These are phyloP conservation scores for Hirundichthys speculiger DNA, from an alignment of 2,113 vertebrate species.

Conservation along the genomic window DNA sequence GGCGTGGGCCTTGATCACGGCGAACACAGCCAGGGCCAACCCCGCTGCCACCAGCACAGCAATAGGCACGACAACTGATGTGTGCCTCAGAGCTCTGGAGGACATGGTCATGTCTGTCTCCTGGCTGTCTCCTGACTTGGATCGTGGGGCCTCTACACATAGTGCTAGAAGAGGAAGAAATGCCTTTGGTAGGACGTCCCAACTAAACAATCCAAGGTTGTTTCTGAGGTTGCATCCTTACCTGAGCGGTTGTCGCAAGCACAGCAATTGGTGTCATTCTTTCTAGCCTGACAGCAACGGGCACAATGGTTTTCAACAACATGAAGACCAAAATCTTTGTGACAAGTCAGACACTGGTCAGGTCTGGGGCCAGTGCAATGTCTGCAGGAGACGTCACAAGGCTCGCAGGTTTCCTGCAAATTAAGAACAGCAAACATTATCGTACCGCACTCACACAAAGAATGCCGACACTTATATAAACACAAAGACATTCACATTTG, in stretches of 20 bases:
- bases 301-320: slow-evolving; percentile 75
- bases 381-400: slow-evolving; percentile 77
- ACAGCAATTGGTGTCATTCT: slow-evolving; percentile 75
- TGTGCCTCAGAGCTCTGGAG: slow-evolving; percentile 61
- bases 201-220: background rate
- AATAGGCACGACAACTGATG: slow-evolving; percentile 63
- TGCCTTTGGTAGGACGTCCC: background rate
- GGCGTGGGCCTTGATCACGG: slow-evolving; percentile 70
- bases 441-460: background rate
- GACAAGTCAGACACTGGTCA: slow-evolving; percentile 80
- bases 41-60: slow-evolving; percentile 68
- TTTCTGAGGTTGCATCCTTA: slow-evolving; percentile 26
- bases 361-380: slow-evolving; percentile 76
- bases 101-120: slow-evolving; percentile 49
- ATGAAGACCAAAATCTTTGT: slow-evolving; percentile 69
- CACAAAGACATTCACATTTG: no score
- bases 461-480: no score
- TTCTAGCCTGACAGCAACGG: slow-evolving; percentile 71
- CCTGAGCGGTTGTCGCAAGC: slow-evolving; percentile 79
- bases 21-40: slow-evolving; percentile 64
- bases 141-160: slow-evolving; percentile 73
- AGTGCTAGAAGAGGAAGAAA: slow-evolving; percentile 61
- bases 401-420: slow-evolving; percentile 75
- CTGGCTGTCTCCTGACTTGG: slow-evolving; percentile 42
- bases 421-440: background rate